phyloP scores from a whole-genome alignment of 2,797 vertebrate species.

The Eulemur albifrons region DNA sequence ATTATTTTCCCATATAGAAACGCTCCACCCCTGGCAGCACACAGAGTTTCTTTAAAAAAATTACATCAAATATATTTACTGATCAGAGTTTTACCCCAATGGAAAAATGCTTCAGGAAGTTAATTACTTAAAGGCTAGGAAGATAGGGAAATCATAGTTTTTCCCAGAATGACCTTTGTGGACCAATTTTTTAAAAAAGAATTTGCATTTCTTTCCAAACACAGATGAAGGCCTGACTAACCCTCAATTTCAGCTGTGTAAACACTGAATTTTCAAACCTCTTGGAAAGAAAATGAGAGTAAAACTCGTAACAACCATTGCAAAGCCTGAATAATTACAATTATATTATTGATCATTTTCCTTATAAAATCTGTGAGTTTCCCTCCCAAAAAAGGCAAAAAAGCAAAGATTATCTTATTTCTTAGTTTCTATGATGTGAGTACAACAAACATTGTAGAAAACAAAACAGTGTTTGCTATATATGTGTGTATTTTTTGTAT shows the following conservation, averaged over 20 bases:
- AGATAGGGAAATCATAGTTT: conserved; percentile 49
- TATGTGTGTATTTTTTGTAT: not conserved
- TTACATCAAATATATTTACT: not conserved
- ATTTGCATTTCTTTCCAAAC: conserved; percentile 80
- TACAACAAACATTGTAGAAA: conserved; percentile 17
- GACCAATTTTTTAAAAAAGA: conserved; percentile 36
- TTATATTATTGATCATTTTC: conserved; percentile 59
- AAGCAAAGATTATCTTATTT: conserved; percentile 33
- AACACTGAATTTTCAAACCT: conserved; percentile 78
- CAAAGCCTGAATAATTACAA: conserved; percentile 73
- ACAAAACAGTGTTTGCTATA: not conserved
- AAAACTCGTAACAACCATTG: conserved; percentile 64
- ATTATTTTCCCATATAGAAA: not conserved
- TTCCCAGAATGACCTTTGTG: conserved; percentile 62
- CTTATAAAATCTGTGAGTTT: conserved; percentile 50
- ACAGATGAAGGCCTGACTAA: conserved; percentile 69
- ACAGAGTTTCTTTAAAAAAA: not conserved
- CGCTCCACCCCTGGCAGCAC: not conserved
- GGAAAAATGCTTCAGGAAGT: conserved; percentile 48
- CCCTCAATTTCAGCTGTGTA: conserved; percentile 83
- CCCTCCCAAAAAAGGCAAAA: conserved; percentile 34
- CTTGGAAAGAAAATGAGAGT: conserved; percentile 76
- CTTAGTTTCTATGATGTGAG: conserved; percentile 51
- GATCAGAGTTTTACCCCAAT: not conserved
- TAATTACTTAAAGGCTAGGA: conserved; percentile 68